Percentiles rank a stretch among this genome's conserved stretches.
Evolutionary conservation across 2,888 invertebrate genomes (phyloP).

Genomic region (Choristoneura rosaceana): DNA sequence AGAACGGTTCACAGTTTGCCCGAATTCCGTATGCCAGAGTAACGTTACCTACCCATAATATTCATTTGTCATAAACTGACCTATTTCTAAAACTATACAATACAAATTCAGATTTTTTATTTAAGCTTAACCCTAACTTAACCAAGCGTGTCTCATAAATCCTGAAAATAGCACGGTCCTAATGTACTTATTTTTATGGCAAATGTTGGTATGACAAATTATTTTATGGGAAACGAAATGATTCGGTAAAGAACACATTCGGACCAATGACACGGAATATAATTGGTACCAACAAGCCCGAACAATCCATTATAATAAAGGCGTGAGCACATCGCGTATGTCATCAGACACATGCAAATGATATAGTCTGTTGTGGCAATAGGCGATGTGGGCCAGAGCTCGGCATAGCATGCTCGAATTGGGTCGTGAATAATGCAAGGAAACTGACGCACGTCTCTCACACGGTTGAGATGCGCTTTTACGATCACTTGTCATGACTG

Average conservation of each 20-base stretch:
- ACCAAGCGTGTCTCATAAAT: too few species aligned
- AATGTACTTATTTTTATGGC: too few species aligned
- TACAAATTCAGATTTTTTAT: too few species aligned
- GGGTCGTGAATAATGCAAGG: constrained; percentile 31
- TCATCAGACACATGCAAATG: constrained; percentile 26
- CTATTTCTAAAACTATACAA: too few species aligned
- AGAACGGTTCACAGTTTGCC: too few species aligned
- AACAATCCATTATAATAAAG: constrained; percentile 23
- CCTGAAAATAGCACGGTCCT: too few species aligned
- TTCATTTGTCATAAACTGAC: too few species aligned
- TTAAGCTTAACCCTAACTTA: too few species aligned
- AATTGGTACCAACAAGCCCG: constrained; percentile 8
- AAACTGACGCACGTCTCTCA: constrained; percentile 18
- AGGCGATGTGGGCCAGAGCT: constrained; percentile 9
- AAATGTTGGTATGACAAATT: too few species aligned
- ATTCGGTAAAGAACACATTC: background rate
- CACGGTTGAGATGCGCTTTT: constrained; percentile 36
- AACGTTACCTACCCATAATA: too few species aligned
- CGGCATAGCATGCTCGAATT: constrained; percentile 23
- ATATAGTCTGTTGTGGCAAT: constrained; percentile 15
- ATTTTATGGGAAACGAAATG: too few species aligned
- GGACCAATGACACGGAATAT: background rate
- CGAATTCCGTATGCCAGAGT: too few species aligned
- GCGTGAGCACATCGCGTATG: constrained; percentile 18
- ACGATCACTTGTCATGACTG: constrained; percentile 29